Percentiles rank a stretch among this genome's conserved stretches.
These are phyloP conservation scores for Temnothorax longispinosus DNA, from an alignment of 1,140 invertebrate species.

Conservation along the genomic window DNA sequence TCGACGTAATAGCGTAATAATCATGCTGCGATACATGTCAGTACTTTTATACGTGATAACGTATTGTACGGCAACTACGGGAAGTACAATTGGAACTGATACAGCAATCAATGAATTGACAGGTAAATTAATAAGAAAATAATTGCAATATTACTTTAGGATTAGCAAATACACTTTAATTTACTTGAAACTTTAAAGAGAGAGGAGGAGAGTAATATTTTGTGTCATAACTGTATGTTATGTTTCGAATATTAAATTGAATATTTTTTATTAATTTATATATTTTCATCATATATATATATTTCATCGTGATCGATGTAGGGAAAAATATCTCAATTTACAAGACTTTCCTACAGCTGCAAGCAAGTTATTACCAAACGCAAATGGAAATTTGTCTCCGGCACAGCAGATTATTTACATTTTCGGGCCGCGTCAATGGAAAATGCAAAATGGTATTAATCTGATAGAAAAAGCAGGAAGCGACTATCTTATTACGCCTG, in stretches of 20 bases:
- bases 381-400: neutral
- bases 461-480: constrained; percentile 2
- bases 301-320: neutral
- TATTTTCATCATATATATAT: neutral
- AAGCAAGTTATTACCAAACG: neutral
- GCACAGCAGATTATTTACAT: constrained; percentile 28
- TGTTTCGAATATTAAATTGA: neutral
- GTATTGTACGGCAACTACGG: neutral
- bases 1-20: neutral
- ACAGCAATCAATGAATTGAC: neutral
- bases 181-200: neutral
- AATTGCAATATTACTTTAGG: neutral
- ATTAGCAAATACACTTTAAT: neutral
- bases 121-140: constrained; percentile 24
- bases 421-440: neutral
- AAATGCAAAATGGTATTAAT: neutral
- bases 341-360: neutral
- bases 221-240: neutral
- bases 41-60: neutral
- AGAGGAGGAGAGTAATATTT: neutral
- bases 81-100: neutral
- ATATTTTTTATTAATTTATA: neutral
- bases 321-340: neutral
- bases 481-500: constrained; percentile 44
- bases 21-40: constrained; percentile 15